Conservation (phyloP, 2,888 invertebrate genomes). For the Tipula helvola region DNA sequence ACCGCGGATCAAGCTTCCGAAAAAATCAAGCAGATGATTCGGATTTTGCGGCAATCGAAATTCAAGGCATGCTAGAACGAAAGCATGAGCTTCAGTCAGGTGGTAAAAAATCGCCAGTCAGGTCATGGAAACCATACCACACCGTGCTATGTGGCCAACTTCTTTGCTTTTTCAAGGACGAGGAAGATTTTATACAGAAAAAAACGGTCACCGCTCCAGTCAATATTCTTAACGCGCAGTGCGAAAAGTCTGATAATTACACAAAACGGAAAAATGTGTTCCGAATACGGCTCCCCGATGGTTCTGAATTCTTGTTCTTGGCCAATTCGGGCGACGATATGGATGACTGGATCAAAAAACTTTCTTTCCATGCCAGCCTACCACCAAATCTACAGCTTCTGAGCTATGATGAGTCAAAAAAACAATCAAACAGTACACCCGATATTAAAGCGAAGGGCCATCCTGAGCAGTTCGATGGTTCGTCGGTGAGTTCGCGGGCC, state of each 20-base stretch:
- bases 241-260: slow-evolving; percentile 83
- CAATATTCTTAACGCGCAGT: slow-evolving; percentile 63
- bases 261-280: slow-evolving; percentile 92
- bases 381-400: slow-evolving; percentile 81
- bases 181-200: slow-evolving; percentile 75
- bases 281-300: slow-evolving; percentile 74
- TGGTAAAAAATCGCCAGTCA: slow-evolving; percentile 85
- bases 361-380: slow-evolving; percentile 83
- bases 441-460: slow-evolving; percentile 31
- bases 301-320: slow-evolving; percentile 85
- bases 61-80: slow-evolving; percentile 79
- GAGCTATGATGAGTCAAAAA: slow-evolving; percentile 61
- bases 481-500: slow-evolving; percentile 41
- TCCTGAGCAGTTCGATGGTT: slow-evolving; percentile 31
- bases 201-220: slow-evolving; percentile 82
- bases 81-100: slow-evolving; percentile 91
- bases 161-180: slow-evolving; percentile 95
- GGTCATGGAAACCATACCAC: slow-evolving; percentile 93
- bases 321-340: slow-evolving; percentile 59
- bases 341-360: slow-evolving; percentile 84
- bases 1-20: slow-evolving; percentile 78
- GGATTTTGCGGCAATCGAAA: slow-evolving; percentile 79
- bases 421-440: slow-evolving; percentile 36
- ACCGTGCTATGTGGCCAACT: slow-evolving; percentile 93
- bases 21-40: slow-evolving; percentile 48